These are phyloP conservation scores for Cancer borealis DNA, from an alignment of 2,888 invertebrate species.

Conservation along the genomic window DNA sequence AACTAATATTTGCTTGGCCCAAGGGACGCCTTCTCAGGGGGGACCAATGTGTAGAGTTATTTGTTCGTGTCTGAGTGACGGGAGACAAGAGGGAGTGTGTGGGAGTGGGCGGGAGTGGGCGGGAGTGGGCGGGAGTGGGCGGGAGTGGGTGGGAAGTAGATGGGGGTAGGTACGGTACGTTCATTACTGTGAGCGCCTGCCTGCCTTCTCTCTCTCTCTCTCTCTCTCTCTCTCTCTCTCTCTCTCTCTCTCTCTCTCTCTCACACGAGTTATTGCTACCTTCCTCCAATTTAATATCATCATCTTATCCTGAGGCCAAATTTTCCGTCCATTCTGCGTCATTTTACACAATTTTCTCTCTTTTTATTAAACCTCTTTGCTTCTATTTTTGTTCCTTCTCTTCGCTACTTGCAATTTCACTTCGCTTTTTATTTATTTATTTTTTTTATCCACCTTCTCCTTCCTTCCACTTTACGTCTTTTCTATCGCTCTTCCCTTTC, in stretches of 20 bases:
- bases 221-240: constrained; percentile 14
- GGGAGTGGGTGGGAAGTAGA: constrained; percentile 14
- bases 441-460: neutral
- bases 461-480: too few relatives aligned
- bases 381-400: neutral
- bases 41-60: neutral
- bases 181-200: constrained; percentile 48
- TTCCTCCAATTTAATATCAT: constrained; percentile 18
- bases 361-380: neutral
- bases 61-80: constrained; percentile 36
- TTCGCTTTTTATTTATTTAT: neutral
- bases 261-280: neutral
- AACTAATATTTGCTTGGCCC: constrained; percentile 50
- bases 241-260: constrained; percentile 42
- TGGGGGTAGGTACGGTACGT: neutral
- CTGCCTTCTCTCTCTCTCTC: constrained; percentile 55
- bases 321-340: neutral
- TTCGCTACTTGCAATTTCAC: neutral
- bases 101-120: neutral
- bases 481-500: neutral
- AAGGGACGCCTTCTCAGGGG: neutral
- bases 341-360: neutral
- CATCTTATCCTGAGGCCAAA: neutral
- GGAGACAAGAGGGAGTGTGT: neutral
- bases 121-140: neutral